Evolutionary conservation across 2,797 vertebrate genomes (phyloP).

Genomic region (Ataeniobius toweri): DNA sequence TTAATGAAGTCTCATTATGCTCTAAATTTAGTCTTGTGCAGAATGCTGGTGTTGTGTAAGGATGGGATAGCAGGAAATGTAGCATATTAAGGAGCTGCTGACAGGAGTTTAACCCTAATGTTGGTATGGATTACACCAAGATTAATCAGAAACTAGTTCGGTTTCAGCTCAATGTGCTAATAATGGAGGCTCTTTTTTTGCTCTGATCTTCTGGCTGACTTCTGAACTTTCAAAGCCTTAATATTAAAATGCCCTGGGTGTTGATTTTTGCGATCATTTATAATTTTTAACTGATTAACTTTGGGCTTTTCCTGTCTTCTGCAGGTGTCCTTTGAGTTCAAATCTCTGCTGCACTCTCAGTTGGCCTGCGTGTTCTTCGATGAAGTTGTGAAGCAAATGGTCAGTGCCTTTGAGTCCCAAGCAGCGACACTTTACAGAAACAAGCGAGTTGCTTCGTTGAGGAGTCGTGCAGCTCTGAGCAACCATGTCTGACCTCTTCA

Average conservation of each 20-base stretch:
- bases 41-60: conserved; percentile 15
- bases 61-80: conserved; percentile 41
- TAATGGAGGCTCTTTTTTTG: not conserved
- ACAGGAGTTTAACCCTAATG: conserved; percentile 34
- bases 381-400: conserved; percentile 85
- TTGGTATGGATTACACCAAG: conserved; percentile 26
- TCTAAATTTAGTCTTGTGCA: conserved; percentile 47
- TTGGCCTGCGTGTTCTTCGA: conserved; percentile 81
- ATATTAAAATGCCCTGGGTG: not conserved
- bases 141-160: conserved; percentile 22
- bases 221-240: not conserved
- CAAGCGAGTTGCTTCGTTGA: conserved; percentile 28
- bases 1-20: conserved; percentile 45
- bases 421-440: conserved; percentile 71
- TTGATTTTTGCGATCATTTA: not conserved
- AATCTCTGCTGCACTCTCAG: conserved; percentile 82
- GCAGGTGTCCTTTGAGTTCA: conserved; percentile 86
- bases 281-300: not conserved
- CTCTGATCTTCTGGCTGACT: not conserved
- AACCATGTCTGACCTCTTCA: not conserved
- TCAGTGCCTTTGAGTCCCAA: conserved; percentile 78
- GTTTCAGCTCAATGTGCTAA: conserved; percentile 8
- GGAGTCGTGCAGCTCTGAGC: conserved; percentile 37
- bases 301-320: conserved; percentile 10
- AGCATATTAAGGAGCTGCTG: conserved; percentile 32